Evolutionary conservation across 2,113 vertebrate species (phyloP).

Genomic region (Lampris incognitus): DNA sequence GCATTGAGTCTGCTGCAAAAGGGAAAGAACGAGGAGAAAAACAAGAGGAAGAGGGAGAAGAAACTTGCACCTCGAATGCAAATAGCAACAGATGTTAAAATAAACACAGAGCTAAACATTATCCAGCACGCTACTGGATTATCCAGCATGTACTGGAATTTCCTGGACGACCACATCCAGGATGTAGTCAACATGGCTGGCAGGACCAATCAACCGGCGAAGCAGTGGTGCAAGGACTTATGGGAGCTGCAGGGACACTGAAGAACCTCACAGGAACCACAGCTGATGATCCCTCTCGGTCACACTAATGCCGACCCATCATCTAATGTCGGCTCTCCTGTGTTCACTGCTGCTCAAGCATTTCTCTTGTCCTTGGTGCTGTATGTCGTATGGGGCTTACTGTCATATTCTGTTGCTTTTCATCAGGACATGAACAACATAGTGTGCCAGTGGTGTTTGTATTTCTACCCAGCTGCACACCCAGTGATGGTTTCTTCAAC

Average conservation of each 20-base stretch:
- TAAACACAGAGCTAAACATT: too few relatives aligned
- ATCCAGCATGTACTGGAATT: conserved; percentile 81
- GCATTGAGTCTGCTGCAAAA: too few relatives aligned
- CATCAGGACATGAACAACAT: neutral
- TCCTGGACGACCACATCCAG: conserved; percentile 90
- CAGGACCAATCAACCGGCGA: conserved; percentile 92
- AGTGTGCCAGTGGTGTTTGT: neutral
- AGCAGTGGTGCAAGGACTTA: conserved; percentile 91
- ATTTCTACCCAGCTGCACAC: conserved; percentile 17
- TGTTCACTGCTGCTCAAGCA: neutral
- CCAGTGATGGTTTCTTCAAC: neutral
- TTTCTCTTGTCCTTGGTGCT: conserved; percentile 7
- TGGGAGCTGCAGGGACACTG: conserved; percentile 93
- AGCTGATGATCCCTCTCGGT: conserved; percentile 69
- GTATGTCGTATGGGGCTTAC: conserved; percentile 1
- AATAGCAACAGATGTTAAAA: too few relatives aligned
- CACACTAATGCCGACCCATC: neutral
- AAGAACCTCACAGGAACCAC: conserved; percentile 85
- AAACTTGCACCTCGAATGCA: too few relatives aligned
- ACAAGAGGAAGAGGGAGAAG: too few relatives aligned
- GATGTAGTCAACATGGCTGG: conserved; percentile 89
- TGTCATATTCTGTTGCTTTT: conserved; percentile 7
- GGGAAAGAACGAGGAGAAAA: too few relatives aligned
- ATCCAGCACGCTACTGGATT: too few relatives aligned
- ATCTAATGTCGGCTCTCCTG: neutral